phyloP scores from a whole-genome alignment of 2,888 invertebrate species.

The Agriopis aurantiaria region DNA sequence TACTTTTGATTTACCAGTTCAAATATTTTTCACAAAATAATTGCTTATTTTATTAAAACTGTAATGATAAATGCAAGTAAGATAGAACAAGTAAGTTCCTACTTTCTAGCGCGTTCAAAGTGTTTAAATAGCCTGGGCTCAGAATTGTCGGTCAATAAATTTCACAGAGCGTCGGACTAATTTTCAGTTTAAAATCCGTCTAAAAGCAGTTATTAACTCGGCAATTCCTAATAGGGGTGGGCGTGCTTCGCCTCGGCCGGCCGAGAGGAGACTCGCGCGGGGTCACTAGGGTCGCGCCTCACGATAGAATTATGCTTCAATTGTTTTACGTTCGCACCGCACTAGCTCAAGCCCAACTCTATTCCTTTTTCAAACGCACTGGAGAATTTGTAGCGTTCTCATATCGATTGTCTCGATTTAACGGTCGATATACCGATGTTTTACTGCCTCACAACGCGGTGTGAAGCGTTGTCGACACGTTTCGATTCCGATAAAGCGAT shows the following conservation, averaged over 20 bases:
- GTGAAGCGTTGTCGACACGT: slow-evolving; percentile 73
- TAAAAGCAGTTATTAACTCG: slow-evolving; percentile 62
- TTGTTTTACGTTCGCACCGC: slow-evolving; percentile 73
- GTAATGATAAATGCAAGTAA: slow-evolving; percentile 1
- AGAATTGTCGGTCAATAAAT: slow-evolving; percentile 31
- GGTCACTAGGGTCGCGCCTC: slow-evolving; percentile 53
- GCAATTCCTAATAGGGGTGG: slow-evolving; percentile 66
- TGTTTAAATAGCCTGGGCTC: slow-evolving; percentile 6
- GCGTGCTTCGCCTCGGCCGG: slow-evolving; percentile 56
- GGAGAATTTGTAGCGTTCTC: slow-evolving; percentile 52
- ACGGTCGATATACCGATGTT: slow-evolving; percentile 61
- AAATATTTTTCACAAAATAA: neutral
- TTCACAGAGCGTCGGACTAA: slow-evolving; percentile 39
- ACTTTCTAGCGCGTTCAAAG: slow-evolving; percentile 16
- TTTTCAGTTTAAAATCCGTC: slow-evolving; percentile 54
- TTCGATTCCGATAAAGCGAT: slow-evolving; percentile 53
- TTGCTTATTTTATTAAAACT: neutral
- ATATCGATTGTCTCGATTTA: slow-evolving; percentile 60
- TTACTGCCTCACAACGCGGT: slow-evolving; percentile 67
- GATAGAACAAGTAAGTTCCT: neutral
- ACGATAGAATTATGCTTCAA: slow-evolving; percentile 78
- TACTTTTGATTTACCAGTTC: neutral
- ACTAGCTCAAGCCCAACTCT: slow-evolving; percentile 40
- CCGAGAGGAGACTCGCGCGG: slow-evolving; percentile 52
- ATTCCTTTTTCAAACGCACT: slow-evolving; percentile 60